Evolutionary conservation across 1,140 invertebrate species (phyloP), one percentile per base, ranked within the genome.

Genomic region (Drosophila mayri): DNA sequence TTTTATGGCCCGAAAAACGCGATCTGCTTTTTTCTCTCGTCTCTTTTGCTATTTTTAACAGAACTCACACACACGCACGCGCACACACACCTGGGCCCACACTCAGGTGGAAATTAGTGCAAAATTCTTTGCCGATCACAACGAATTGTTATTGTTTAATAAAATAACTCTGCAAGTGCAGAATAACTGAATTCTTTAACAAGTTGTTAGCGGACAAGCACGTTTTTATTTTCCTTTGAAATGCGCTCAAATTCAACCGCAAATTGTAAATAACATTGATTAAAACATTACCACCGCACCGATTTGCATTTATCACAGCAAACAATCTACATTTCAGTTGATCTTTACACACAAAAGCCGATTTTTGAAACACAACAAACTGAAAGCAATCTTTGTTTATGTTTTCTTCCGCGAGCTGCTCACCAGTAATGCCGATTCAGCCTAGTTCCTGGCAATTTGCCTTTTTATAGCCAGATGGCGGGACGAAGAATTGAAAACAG

Each of bases 101-200:
- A 79, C 67, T 78, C 84, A 88, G 84, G 84, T 88, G 81, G 75
- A 88, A 90, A 88, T 80, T 78, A 68, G 77, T 81, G 85, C 85
- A 84, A 77, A 83, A 80, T 70, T 78, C 72, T 73, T 50, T 18
- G 71, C 50, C 16, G 54, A 72, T 72, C 52, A 43, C 18, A 41
- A 0, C 52, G 18, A 59, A 59, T 35, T 41, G 20, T 50, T 30
- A 43, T 41, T 38, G 12, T 28, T 71, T 28, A 71, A 55, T 25
- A 11, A 55, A 55, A 38, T 38, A 54, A 25, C 20, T 38, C 14
- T 55, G 50, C 14, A 1, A 10, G 18, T 8, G 12, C 49, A 20
- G 8, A 20, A 47, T 8, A 7, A 40, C 8, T 20, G 4, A 12
- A 59, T 41, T 20, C n/a, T 41, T 57, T 38, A 49, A 70, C 50